phyloP scores from a whole-genome alignment of 2,888 invertebrate species.

The Macropis europaea region DNA sequence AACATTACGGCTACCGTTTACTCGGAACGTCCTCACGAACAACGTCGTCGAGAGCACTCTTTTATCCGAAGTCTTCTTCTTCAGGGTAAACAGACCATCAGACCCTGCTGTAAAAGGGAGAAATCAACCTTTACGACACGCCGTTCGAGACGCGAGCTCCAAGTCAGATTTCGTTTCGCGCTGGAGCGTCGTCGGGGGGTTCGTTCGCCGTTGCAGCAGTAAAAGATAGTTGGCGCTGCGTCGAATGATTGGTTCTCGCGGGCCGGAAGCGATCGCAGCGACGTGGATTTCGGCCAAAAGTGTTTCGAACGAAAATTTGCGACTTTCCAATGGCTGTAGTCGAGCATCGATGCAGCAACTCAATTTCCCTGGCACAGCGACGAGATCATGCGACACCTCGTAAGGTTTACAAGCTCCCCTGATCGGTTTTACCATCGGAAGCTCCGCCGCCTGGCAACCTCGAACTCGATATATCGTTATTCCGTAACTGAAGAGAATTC shows the following conservation, averaged over 20 bases:
- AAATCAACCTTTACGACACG: too few relatives aligned
- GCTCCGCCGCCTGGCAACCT: background rate
- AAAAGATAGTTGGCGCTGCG: too few relatives aligned
- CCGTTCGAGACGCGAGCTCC: too few relatives aligned
- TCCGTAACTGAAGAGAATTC: background rate
- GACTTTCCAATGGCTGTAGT: background rate
- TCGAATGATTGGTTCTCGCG: background rate
- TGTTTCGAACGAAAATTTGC: conserved; percentile 38
- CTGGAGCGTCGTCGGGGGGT: too few relatives aligned
- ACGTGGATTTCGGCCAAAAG: conserved; percentile 16
- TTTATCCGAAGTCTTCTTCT: too few relatives aligned
- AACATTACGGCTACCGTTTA: too few relatives aligned
- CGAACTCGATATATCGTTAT: background rate
- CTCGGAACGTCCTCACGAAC: too few relatives aligned
- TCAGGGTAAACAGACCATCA: too few relatives aligned
- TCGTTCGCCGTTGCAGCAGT: too few relatives aligned
- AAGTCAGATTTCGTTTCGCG: too few relatives aligned
- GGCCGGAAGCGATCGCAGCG: background rate
- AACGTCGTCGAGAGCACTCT: too few relatives aligned
- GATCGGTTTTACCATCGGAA: conserved; percentile 35
- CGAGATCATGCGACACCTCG: conserved; percentile 27
- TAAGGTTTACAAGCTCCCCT: conserved; percentile 9
- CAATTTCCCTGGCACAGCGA: conserved; percentile 32
- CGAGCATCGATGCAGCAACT: conserved; percentile 2
- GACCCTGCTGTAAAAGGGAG: too few relatives aligned